A percentile compares a stretch with the other conserved stretches of the same genome.
These are phyloP conservation scores for Champsocephalus esox DNA, from an alignment of 2,797 vertebrate species.

Conservation along the genomic window DNA sequence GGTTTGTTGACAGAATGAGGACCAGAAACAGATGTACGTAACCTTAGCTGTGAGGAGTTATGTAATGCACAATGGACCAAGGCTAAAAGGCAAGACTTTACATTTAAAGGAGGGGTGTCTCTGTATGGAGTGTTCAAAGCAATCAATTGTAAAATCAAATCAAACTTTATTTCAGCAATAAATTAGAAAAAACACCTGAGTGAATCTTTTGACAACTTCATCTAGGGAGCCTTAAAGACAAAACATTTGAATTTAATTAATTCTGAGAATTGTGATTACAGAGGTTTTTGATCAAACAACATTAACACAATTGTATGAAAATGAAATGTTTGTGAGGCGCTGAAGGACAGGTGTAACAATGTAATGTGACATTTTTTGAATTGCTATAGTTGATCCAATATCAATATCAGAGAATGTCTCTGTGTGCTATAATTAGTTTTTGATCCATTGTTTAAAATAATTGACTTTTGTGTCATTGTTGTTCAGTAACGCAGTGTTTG, in stretches of 20 bases:
- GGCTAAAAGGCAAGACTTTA: conserved; percentile 35
- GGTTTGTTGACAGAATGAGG: conserved; percentile 61
- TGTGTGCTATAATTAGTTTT: conserved; percentile 11
- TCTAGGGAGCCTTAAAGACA: conserved; percentile 75
- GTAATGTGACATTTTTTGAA: background rate
- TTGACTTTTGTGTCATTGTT: conserved; percentile 74
- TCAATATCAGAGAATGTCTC: background rate
- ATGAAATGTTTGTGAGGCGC: background rate
- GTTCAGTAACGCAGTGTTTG: conserved; percentile 63
- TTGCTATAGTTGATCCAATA: background rate
- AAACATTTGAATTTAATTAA: conserved; percentile 38
- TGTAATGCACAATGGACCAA: conserved; percentile 67
- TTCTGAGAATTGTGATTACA: background rate
- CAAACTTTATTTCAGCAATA: conserved; percentile 54
- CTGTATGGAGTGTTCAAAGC: background rate
- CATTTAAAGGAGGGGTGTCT: background rate
- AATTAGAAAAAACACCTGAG: conserved; percentile 30
- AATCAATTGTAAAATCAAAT: background rate
- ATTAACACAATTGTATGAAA: conserved; percentile 16
- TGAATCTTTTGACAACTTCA: conserved; percentile 69
- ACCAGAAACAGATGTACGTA: conserved; percentile 64
- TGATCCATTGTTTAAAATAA: conserved; percentile 71
- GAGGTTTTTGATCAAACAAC: background rate
- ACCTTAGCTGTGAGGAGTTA: conserved; percentile 77
- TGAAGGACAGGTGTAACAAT: background rate